Evolutionary conservation across 2,797 vertebrate species (phyloP).

Genomic region (Vespertilio murinus): DNA sequence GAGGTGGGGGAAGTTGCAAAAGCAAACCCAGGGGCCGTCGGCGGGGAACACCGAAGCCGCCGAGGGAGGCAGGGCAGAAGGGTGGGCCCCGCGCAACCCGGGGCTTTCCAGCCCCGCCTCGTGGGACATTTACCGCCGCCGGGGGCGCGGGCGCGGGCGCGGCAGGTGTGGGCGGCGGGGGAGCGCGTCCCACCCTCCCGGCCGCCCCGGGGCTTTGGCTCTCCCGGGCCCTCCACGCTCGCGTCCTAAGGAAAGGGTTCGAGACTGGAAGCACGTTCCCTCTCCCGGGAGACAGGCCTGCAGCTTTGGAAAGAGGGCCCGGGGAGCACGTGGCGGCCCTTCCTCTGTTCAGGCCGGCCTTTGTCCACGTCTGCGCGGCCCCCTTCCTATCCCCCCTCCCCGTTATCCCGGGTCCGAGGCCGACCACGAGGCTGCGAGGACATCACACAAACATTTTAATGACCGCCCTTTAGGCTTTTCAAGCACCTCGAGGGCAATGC

Average conservation of each 20-base stretch:
- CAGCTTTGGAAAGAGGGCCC: not conserved
- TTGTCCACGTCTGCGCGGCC: not conserved
- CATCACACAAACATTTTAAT: conserved; percentile 17
- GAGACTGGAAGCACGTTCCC: not conserved
- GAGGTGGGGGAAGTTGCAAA: conserved; percentile 23
- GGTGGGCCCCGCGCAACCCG: not conserved
- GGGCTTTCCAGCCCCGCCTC: conserved; percentile 60
- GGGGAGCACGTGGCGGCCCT: not conserved
- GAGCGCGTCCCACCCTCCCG: not conserved
- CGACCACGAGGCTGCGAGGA: not conserved
- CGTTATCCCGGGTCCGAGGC: not conserved
- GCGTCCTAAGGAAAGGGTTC: not conserved
- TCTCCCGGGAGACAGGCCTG: not conserved
- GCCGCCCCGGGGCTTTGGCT: not conserved
- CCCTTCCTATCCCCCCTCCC: no score
- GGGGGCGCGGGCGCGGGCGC: not conserved
- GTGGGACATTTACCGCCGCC: not conserved
- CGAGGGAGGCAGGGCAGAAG: not conserved
- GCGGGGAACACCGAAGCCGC: not conserved
- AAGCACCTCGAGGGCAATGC: not conserved
- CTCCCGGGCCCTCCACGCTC: not conserved
- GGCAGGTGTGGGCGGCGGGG: conserved; percentile 32
- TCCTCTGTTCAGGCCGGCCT: not conserved
- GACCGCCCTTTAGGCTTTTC: not conserved
- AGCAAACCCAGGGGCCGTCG: conserved; percentile 3